These are phyloP conservation scores for Anguilla marmorata DNA, from an alignment of 2,797 vertebrate species.

Conservation along the genomic window DNA sequence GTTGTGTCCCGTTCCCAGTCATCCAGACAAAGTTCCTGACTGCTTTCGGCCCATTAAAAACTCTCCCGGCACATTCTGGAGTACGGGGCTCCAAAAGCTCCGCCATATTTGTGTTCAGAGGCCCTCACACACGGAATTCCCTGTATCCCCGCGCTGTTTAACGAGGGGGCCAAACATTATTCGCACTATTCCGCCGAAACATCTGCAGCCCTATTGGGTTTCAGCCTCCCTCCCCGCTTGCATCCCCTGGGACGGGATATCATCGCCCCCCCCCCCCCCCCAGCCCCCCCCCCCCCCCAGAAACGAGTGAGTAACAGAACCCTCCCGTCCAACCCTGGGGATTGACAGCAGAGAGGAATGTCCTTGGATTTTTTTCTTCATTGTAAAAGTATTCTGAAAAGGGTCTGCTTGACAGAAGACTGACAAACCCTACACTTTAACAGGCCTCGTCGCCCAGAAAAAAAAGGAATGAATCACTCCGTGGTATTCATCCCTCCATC, in stretches of 20 bases:
- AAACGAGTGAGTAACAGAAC: conserved; percentile 69
- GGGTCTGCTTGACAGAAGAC: conserved; percentile 51
- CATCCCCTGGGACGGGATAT: conserved; percentile 54
- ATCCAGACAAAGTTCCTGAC: conserved; percentile 17
- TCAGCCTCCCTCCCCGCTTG: conserved; percentile 51
- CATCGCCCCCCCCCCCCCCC: conserved; percentile 54
- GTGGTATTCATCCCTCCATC: conserved; percentile 49
- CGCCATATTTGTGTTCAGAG: conserved; percentile 41
- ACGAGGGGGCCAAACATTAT: conserved; percentile 61
- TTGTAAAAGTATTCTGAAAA: conserved; percentile 54
- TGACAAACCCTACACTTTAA: conserved; percentile 48
- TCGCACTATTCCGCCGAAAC: conserved; percentile 72
- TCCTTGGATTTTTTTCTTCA: conserved; percentile 60
- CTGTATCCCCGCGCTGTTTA: conserved; percentile 52
- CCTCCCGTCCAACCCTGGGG: conserved; percentile 44
- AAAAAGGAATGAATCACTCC: conserved; percentile 45
- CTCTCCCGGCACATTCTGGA: conserved; percentile 28
- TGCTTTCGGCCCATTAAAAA: conserved; percentile 9
- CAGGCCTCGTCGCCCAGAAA: conserved; percentile 42
- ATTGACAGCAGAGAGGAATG: conserved; percentile 47
- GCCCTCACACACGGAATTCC: conserved; percentile 46
- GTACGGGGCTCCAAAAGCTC: conserved; percentile 28
- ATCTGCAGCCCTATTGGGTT: conserved; percentile 77
- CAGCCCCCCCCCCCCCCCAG: conserved; percentile 47
- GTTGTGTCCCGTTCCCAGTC: background rate